Conservation (phyloP, 2,888 invertebrate genomes). For the Eupithecia dodoneata region DNA sequence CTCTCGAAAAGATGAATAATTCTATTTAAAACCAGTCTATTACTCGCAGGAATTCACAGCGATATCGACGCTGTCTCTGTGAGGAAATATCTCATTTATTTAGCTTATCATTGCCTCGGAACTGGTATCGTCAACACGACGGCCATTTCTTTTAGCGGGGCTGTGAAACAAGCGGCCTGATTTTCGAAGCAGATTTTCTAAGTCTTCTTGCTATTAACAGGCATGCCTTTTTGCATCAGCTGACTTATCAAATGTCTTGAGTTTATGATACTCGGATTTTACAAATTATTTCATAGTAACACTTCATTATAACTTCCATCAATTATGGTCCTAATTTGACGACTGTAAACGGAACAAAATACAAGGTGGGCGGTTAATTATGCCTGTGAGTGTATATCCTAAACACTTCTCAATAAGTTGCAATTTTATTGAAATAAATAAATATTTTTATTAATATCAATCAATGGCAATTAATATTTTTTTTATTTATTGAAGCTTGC, state of each 20-base stretch:
- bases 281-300: no score
- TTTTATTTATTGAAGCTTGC: background rate
- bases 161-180: conserved; percentile 32
- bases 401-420: no score
- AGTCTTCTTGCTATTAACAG: background rate
- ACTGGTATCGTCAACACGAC: conserved; percentile 67
- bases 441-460: background rate
- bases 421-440: background rate
- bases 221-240: no score
- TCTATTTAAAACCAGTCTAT: conserved; percentile 43
- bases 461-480: background rate
- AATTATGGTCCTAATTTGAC: no score
- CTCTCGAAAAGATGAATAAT: conserved; percentile 28
- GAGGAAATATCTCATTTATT: conserved; percentile 72
- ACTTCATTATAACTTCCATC: no score
- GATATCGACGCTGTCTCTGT: conserved; percentile 59
- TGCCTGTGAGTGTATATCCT: no score
- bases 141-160: conserved; percentile 60
- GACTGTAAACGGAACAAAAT: no score
- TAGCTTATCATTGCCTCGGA: conserved; percentile 70
- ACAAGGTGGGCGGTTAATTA: no score
- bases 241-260: background rate
- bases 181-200: background rate
- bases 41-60: conserved; percentile 53
- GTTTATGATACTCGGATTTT: background rate